These are phyloP conservation scores for Apogon talboti DNA, from an alignment of 2,797 vertebrate genomes.

Conservation along the genomic window DNA sequence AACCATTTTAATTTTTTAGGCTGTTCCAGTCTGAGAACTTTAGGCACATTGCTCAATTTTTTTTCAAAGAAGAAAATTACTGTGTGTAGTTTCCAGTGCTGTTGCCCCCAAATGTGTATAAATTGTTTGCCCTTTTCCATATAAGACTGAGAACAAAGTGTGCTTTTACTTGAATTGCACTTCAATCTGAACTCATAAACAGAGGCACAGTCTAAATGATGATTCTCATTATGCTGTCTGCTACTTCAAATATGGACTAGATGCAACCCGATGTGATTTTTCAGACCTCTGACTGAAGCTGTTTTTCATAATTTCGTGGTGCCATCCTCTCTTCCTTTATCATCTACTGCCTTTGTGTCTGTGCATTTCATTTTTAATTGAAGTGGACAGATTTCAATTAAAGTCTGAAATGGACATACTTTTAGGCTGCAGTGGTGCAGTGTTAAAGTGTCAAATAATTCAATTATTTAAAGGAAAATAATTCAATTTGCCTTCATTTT, in stretches of 20 bases:
- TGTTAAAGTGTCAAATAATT: no score
- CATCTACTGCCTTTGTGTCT: background rate
- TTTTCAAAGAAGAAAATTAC: conserved; percentile 51
- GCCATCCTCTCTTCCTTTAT: background rate
- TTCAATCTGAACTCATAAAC: conserved; percentile 41
- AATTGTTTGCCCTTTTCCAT: conserved; percentile 11
- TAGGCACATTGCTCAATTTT: conserved; percentile 17
- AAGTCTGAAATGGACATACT: no score
- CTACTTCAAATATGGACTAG: conserved; percentile 12
- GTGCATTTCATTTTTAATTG: background rate
- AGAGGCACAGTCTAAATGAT: conserved; percentile 17
- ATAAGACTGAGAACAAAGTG: conserved; percentile 20
- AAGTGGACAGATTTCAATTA: no score
- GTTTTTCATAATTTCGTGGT: conserved; percentile 23
- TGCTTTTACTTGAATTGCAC: conserved; percentile 11
- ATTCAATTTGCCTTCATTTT: conserved; percentile 7
- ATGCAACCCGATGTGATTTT: conserved; percentile 16
- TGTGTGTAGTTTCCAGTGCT: background rate
- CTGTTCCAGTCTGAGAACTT: conserved; percentile 36
- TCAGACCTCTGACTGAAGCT: conserved; percentile 17
- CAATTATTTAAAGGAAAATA: background rate
- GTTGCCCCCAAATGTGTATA: background rate
- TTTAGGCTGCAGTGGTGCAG: no score
- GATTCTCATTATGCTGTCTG: conserved; percentile 4
- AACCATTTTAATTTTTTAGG: conserved; percentile 42